Evolutionary conservation across 30 jellyfish, hydroid and myxozoan species (phyloP).

Genomic region (Mastigias papua): DNA sequence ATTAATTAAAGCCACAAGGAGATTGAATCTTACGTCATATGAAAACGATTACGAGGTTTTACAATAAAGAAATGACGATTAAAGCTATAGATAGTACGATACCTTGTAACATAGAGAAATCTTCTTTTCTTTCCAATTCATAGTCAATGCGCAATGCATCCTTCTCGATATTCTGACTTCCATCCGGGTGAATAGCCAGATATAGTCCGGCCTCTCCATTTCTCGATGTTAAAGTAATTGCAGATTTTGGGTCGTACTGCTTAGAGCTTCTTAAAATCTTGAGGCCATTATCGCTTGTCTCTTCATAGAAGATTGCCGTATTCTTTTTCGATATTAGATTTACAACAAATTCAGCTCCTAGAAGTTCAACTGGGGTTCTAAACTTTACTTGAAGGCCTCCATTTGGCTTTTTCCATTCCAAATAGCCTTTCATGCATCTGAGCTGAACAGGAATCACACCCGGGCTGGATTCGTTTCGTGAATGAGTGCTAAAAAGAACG

Average conservation of each 20-base stretch:
- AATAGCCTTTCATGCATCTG: conserved; percentile 40
- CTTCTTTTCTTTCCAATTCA: conserved; percentile 14
- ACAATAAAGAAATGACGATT: too few relatives aligned
- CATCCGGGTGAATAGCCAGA: conserved; percentile 27
- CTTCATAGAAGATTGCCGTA: conserved; percentile 32
- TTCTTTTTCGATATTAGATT: conserved; percentile 10
- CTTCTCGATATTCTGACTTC: neutral
- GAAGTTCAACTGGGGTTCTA: conserved; percentile 45
- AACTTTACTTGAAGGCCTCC: conserved; percentile 56
- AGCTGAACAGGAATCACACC: conserved; percentile 48
- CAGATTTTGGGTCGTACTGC: conserved; percentile 25
- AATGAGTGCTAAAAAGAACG: neutral
- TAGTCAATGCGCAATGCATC: conserved; percentile 17
- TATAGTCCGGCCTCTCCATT: conserved; percentile 42
- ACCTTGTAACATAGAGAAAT: conserved; percentile 4
- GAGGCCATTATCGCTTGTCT: conserved; percentile 16
- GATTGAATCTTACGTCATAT: too few relatives aligned
- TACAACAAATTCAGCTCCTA: conserved; percentile 43
- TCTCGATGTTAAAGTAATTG: conserved; percentile 12
- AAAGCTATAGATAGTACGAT: neutral
- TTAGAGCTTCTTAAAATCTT: conserved; percentile 25
- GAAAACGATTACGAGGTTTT: too few relatives aligned
- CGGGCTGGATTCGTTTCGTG: conserved; percentile 5
- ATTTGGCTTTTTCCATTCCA: conserved; percentile 41
- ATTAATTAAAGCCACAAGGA: too few relatives aligned